These are phyloP conservation scores for Catharus fuscescens DNA, from an alignment of 2,113 vertebrate species.

Conservation along the genomic window DNA sequence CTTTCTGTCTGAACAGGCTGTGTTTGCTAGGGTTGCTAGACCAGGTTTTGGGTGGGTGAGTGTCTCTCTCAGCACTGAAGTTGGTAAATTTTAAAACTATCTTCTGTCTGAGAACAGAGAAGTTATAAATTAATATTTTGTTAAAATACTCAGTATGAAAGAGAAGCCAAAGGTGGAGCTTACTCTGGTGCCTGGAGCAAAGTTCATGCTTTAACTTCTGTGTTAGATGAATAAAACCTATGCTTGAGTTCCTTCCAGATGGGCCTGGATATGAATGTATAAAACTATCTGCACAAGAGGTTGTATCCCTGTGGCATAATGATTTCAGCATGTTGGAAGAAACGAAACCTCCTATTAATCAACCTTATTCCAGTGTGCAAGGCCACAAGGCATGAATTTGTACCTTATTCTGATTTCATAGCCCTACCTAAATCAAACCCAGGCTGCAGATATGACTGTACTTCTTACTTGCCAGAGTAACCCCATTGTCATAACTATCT, in stretches of 20 bases:
- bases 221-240: conserved; percentile 33
- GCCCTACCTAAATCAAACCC: background rate
- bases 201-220: conserved; percentile 12
- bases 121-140: conserved; percentile 13
- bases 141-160: conserved; percentile 15
- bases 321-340: conserved; percentile 27
- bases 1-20: background rate
- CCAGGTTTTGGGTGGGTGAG: background rate
- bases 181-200: background rate
- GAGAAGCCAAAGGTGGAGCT: conserved; percentile 26
- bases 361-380: background rate
- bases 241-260: background rate
- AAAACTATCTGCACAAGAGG: conserved; percentile 20
- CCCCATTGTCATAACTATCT: background rate
- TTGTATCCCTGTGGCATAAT: conserved; percentile 4
- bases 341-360: conserved; percentile 52
- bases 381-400: conserved; percentile 20
- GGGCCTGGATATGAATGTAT: conserved; percentile 8
- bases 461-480: background rate
- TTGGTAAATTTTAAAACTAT: background rate
- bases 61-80: background rate
- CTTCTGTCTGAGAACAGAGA: background rate
- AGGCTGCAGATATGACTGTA: background rate
- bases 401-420: background rate
- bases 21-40: background rate